Percentiles rank a stretch among this genome's conserved stretches.
Evolutionary conservation across 1,140 invertebrate species (phyloP).

Genomic region (Eueides isabella): DNA sequence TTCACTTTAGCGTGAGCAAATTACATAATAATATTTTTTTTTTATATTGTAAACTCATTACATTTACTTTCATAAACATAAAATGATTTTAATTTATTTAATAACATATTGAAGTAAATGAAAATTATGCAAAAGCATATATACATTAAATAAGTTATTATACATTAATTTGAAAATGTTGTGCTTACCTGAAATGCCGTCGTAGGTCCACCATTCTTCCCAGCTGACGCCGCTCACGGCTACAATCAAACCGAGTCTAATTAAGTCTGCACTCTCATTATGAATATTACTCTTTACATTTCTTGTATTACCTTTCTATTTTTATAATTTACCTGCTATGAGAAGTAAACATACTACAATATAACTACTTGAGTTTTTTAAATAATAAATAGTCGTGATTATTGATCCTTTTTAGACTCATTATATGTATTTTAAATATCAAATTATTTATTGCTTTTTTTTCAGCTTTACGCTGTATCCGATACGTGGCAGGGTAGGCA

Average conservation of each 20-base stretch:
- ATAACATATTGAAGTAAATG: not conserved
- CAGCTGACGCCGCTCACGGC: constrained; percentile 87
- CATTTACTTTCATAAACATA: too few relatives aligned
- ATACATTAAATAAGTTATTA: not conserved
- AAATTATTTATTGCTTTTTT: too few relatives aligned
- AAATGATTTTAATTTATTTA: not conserved
- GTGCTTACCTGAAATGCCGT: constrained; percentile 93
- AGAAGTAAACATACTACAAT: constrained; percentile 15
- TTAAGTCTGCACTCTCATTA: constrained; percentile 71
- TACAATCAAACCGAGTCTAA: constrained; percentile 76
- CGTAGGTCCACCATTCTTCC: constrained; percentile 97
- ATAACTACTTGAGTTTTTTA: constrained; percentile 19
- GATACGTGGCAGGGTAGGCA: too few relatives aligned
- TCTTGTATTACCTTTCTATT: constrained; percentile 28
- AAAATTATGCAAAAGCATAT: not conserved
- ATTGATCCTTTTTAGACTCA: too few relatives aligned
- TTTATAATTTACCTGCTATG: constrained; percentile 18
- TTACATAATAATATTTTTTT: too few relatives aligned
- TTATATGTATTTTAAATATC: too few relatives aligned
- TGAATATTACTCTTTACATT: constrained; percentile 44
- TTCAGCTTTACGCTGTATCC: too few relatives aligned
- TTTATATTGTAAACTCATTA: too few relatives aligned
- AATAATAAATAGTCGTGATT: not conserved
- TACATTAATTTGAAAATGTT: constrained; percentile 30
- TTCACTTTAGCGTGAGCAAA: too few relatives aligned